These are phyloP conservation scores for Palythoa caribaeorum DNA, from an alignment of 92 coral and sea anemone species.

Conservation along the genomic window DNA sequence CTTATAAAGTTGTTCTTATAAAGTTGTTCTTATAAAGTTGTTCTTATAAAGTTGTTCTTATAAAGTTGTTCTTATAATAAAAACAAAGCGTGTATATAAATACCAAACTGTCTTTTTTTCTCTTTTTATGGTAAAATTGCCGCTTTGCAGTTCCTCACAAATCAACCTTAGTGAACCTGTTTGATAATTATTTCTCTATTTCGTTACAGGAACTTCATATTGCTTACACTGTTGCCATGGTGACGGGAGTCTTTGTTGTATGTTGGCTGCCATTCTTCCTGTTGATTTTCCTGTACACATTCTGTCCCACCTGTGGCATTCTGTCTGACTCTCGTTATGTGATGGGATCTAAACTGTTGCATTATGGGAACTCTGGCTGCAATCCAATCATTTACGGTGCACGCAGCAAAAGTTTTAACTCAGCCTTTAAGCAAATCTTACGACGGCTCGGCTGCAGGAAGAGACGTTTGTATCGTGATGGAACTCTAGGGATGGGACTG, in stretches of 20 bases:
- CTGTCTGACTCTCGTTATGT: constrained; percentile 76
- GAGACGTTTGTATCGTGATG: not conserved
- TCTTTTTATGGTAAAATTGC: not conserved
- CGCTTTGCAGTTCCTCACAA: not conserved
- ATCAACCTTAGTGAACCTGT: not conserved
- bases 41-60: too few relatives aligned
- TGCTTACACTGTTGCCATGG: constrained; percentile 89
- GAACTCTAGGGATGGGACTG: not conserved
- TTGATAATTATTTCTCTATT: not conserved
- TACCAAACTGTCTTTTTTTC: too few relatives aligned
- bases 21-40: too few relatives aligned
- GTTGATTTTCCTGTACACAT: constrained; percentile 55
- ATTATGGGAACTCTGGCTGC: constrained; percentile 85
- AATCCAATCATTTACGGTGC: constrained; percentile 86
- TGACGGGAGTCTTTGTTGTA: constrained; percentile 75
- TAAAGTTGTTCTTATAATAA: too few relatives aligned
- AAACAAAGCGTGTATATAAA: too few relatives aligned
- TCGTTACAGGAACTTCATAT: constrained; percentile 79
- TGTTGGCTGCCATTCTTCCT: constrained; percentile 92
- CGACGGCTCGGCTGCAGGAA: constrained; percentile 63
- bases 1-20: too few relatives aligned
- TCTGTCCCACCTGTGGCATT: constrained; percentile 70
- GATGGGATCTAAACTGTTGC: constrained; percentile 78
- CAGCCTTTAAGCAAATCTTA: constrained; percentile 75
- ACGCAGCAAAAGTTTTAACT: constrained; percentile 77